Evolutionary conservation across 1,140 invertebrate genomes (phyloP).

Genomic region (Diprion similis): DNA sequence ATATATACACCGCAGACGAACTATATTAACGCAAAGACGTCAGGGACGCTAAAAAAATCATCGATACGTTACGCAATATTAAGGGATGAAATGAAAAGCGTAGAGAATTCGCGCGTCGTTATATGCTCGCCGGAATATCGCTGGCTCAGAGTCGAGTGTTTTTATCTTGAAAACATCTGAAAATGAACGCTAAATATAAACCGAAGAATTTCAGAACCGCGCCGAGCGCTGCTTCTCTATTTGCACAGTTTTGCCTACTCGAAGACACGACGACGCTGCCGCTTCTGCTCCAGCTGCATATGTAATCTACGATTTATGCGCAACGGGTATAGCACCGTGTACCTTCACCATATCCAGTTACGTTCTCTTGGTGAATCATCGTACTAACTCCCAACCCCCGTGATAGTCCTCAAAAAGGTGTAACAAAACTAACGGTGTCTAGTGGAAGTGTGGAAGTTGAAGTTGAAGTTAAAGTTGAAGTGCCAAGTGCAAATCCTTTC

Average conservation of each 20-base stretch:
- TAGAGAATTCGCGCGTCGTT: too few species aligned
- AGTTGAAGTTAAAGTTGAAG: neutral
- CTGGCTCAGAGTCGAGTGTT: neutral
- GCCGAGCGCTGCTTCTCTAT: neutral
- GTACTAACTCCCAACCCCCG: too few species aligned
- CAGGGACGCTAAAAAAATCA: too few species aligned
- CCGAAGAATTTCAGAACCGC: conserved; percentile 2
- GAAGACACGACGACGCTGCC: neutral
- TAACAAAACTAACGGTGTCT: neutral
- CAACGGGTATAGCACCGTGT: neutral
- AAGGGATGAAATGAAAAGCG: too few species aligned
- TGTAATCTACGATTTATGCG: neutral
- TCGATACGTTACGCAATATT: too few species aligned
- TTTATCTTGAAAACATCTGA: neutral
- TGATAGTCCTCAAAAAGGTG: neutral
- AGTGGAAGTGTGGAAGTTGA: too few species aligned
- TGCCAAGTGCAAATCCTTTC: neutral
- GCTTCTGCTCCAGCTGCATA: neutral
- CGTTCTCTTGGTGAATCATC: neutral
- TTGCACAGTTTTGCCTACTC: neutral
- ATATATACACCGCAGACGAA: too few species aligned
- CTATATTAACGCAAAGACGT: too few species aligned
- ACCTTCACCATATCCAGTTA: neutral
- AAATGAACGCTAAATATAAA: conserved; percentile 8
- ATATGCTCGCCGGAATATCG: too few species aligned